Percentiles rank a stretch among this genome's conserved stretches.
phyloP scores from a whole-genome alignment of 2,113 vertebrate species.

The Epinephelus moara region DNA sequence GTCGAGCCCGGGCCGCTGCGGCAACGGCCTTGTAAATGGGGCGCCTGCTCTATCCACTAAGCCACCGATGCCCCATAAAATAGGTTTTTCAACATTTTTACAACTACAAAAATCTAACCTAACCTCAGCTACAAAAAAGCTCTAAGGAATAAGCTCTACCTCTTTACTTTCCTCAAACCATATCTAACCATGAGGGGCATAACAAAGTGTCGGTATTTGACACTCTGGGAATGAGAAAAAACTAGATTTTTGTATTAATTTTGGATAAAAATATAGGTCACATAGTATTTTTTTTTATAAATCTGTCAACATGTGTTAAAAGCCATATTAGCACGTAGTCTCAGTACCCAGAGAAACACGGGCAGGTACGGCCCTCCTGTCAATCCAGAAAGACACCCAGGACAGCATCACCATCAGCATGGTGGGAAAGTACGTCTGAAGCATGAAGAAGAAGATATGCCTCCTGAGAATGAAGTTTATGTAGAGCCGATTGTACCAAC shows the following conservation, averaged over 20 bases:
- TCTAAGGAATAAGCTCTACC: too few relatives aligned
- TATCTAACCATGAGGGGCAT: too few relatives aligned
- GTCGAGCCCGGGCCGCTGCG: too few relatives aligned
- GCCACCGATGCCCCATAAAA: too few relatives aligned
- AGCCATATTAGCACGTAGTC: background rate
- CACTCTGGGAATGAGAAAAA: too few relatives aligned
- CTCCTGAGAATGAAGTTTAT: slow-evolving; percentile 94
- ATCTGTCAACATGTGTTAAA: background rate
- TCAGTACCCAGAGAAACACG: slow-evolving; percentile 90
- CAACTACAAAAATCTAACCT: background rate
- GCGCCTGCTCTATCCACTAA: too few relatives aligned
- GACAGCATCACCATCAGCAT: slow-evolving; percentile 96
- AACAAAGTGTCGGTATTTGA: too few relatives aligned
- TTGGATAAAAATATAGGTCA: background rate
- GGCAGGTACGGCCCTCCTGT: slow-evolving; percentile 92
- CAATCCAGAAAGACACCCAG: slow-evolving; percentile 96
- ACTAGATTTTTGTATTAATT: background rate
- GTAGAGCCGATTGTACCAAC: slow-evolving; percentile 95
- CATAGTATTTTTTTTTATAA: background rate
- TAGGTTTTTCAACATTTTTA: background rate
- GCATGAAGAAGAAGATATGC: slow-evolving; percentile 95
- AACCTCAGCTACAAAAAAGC: background rate
- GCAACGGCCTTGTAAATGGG: too few relatives aligned
- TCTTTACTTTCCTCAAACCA: too few relatives aligned
- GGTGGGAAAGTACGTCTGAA: slow-evolving; percentile 94